Percentiles rank a stretch among this genome's conserved stretches.
phyloP scores from a whole-genome alignment of 2,888 invertebrate species.

The Protodeltote pygarga region DNA sequence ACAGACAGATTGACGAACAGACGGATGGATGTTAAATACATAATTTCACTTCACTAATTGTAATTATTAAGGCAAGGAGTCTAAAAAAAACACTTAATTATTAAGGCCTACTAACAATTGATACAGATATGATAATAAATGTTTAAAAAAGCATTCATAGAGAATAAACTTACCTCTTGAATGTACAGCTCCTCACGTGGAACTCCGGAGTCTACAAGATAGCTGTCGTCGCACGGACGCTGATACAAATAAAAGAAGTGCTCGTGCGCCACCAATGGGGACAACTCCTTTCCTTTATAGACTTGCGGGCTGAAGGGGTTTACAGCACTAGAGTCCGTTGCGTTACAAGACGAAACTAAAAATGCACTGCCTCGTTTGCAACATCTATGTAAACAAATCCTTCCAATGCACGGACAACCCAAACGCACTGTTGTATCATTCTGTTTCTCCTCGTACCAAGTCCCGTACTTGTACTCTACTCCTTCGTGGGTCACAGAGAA shows the following conservation, averaged over 20 bases:
- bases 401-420: conserved; percentile 76
- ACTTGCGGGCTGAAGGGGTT: conserved; percentile 72
- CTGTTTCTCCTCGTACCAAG: conserved; percentile 67
- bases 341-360: conserved; percentile 56
- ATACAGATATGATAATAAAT: too few relatives aligned
- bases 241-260: conserved; percentile 72
- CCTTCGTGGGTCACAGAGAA: conserved; percentile 67
- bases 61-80: too few relatives aligned
- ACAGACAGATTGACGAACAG: too few relatives aligned
- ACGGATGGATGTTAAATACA: neutral
- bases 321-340: conserved; percentile 54
- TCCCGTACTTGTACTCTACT: conserved; percentile 61
- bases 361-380: conserved; percentile 62
- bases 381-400: conserved; percentile 75
- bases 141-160: neutral
- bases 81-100: too few relatives aligned
- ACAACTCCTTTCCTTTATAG: conserved; percentile 60
- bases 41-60: too few relatives aligned
- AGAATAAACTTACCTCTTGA: conserved; percentile 68
- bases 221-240: conserved; percentile 63
- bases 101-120: too few relatives aligned
- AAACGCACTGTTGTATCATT: conserved; percentile 50
- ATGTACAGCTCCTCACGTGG: conserved; percentile 64
- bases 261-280: conserved; percentile 57
- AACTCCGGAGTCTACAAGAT: conserved; percentile 62